phyloP scores from a whole-genome alignment of 2,797 vertebrate species.

The Sarcophilus harrisii region DNA sequence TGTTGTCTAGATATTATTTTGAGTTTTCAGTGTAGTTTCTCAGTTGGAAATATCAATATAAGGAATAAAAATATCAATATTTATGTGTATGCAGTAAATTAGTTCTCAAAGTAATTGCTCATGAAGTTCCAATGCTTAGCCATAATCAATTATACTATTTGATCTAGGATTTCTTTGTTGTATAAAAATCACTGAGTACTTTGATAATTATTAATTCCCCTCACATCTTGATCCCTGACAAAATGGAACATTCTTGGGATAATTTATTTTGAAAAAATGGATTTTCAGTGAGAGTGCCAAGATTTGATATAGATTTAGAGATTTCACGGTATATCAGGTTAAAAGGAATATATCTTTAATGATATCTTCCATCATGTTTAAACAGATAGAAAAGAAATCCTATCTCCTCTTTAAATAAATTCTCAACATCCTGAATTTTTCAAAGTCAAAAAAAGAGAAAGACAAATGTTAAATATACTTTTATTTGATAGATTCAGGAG shows the following conservation, averaged over 20 bases:
- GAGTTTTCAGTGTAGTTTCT: constrained; percentile 50
- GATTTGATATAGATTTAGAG: constrained; percentile 63
- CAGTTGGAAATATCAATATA: constrained; percentile 65
- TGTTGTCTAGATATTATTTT: constrained; percentile 50
- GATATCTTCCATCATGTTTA: constrained; percentile 44
- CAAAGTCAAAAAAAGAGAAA: too few species aligned
- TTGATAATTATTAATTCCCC: constrained; percentile 62
- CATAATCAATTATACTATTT: constrained; percentile 72
- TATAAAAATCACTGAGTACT: background rate
- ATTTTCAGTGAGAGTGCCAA: constrained; percentile 51
- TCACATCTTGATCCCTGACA: constrained; percentile 66
- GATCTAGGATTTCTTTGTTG: constrained; percentile 39
- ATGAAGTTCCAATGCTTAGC: constrained; percentile 31
- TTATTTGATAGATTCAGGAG: too few species aligned
- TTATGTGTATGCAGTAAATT: constrained; percentile 57
- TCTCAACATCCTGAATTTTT: too few species aligned
- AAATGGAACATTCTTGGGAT: constrained; percentile 68
- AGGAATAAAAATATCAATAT: constrained; percentile 56
- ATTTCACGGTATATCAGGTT: constrained; percentile 60
- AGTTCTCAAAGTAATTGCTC: constrained; percentile 59
- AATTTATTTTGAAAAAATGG: constrained; percentile 64
- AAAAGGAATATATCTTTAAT: constrained; percentile 27
- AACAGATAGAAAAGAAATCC: constrained; percentile 33
- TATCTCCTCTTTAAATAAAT: background rate
- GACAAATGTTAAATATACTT: too few species aligned